A percentile compares a stretch with the other conserved stretches of the same genome.
phyloP scores from a whole-genome alignment of 2,888 invertebrate species.

The Raillietiella orientalis region DNA sequence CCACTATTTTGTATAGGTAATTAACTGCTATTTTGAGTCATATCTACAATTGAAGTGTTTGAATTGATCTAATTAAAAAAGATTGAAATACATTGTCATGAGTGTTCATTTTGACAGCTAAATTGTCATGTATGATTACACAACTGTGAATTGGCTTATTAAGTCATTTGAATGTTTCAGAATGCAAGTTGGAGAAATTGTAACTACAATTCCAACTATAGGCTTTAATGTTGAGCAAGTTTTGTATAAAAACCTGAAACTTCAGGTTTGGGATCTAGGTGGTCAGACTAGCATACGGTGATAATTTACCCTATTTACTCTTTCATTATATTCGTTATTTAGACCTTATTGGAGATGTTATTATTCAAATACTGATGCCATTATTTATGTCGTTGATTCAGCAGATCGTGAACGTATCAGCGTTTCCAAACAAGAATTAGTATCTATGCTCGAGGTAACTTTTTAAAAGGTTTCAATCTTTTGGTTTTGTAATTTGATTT shows the following conservation, averaged over 20 bases:
- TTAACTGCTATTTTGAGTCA: constrained; percentile 4
- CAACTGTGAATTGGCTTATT: no score
- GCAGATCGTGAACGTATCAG: constrained; percentile 96
- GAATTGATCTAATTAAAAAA: constrained; percentile 1
- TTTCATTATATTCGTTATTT: constrained; percentile 11
- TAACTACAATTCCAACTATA: constrained; percentile 92
- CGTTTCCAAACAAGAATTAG: constrained; percentile 89
- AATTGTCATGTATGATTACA: no score
- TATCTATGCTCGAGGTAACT: constrained; percentile 77
- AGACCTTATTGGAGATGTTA: constrained; percentile 99
- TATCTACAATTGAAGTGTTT: neutral
- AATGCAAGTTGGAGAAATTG: constrained; percentile 92
- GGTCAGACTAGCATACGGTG: constrained; percentile 96
- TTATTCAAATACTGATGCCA: constrained; percentile 98
- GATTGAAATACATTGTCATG: neutral
- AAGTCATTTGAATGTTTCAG: no score
- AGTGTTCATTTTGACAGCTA: neutral
- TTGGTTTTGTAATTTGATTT: constrained; percentile 5
- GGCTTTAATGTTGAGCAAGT: constrained; percentile 99
- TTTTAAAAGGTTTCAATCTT: constrained; percentile 1
- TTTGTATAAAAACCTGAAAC: constrained; percentile 92
- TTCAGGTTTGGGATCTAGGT: constrained; percentile 94
- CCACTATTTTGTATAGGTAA: constrained; percentile 73
- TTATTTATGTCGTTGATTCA: constrained; percentile 97
- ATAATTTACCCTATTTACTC: constrained; percentile 7